Conservation (phyloP, 2,113 vertebrate species). For the Alaudala cheleensis region DNA sequence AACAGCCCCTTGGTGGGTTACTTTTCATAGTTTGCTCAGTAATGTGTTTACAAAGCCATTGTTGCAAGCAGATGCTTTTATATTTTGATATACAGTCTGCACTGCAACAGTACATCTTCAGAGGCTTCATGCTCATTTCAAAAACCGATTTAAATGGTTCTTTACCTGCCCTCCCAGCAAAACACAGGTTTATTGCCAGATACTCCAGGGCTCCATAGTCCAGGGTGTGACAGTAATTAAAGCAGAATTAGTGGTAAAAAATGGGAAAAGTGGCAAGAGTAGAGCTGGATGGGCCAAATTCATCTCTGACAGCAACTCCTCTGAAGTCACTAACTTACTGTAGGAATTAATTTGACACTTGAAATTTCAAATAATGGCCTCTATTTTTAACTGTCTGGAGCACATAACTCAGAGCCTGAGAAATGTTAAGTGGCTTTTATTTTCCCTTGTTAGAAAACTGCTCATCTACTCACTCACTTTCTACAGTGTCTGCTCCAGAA, state of each 20-base stretch:
- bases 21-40: conserved; percentile 74
- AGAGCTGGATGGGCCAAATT: conserved; percentile 7
- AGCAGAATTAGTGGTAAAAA: conserved; percentile 14
- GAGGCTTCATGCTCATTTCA: conserved; percentile 69
- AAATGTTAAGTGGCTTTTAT: conserved; percentile 29
- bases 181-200: conserved; percentile 49
- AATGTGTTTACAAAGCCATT: conserved; percentile 74
- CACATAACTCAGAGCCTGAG: not conserved
- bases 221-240: conserved; percentile 58
- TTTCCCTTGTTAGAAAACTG: not conserved
- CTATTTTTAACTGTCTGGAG: conserved; percentile 33
- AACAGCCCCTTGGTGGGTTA: conserved; percentile 74
- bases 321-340: conserved; percentile 17
- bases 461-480: not conserved
- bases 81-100: conserved; percentile 70
- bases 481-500: not conserved
- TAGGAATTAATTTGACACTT: not conserved
- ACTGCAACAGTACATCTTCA: conserved; percentile 64
- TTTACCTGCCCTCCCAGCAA: conserved; percentile 64
- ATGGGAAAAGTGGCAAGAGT: not conserved
- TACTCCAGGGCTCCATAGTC: conserved; percentile 51
- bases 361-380: conserved; percentile 42
- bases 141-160: conserved; percentile 71
- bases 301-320: not conserved
- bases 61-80: conserved; percentile 66